Evolutionary conservation across 2,797 vertebrate genomes (phyloP).

Genomic region (Antennarius maculatus): DNA sequence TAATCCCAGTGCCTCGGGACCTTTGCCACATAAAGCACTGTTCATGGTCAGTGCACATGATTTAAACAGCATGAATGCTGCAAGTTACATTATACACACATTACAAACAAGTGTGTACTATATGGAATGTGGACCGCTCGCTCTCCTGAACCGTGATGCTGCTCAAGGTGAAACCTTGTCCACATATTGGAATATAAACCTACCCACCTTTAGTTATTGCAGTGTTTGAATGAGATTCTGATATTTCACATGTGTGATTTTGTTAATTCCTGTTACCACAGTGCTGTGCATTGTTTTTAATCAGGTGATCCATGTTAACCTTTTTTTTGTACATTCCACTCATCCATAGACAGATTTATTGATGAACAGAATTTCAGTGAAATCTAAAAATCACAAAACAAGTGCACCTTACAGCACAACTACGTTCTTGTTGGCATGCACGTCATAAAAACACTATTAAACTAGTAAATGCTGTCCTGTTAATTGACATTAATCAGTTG

Average conservation of each 20-base stretch:
- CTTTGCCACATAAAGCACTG: conserved; percentile 9
- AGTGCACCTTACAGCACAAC: neutral
- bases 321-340: conserved; percentile 17
- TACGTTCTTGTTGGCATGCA: neutral
- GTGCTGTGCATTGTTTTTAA: conserved; percentile 28
- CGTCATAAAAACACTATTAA: neutral
- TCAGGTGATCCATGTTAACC: neutral
- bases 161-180: conserved; percentile 22
- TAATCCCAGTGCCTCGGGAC: conserved; percentile 61
- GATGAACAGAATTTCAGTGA: neutral
- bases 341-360: neutral
- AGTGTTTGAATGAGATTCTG: conserved; percentile 14
- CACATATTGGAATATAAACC: conserved; percentile 1
- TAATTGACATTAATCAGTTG: neutral
- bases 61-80: conserved; percentile 35
- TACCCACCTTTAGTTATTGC: neutral
- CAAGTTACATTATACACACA: conserved; percentile 20
- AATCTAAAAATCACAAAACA: neutral
- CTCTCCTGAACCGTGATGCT: conserved; percentile 6
- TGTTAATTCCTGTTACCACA: neutral
- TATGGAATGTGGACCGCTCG: conserved; percentile 31
- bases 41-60: conserved; percentile 13
- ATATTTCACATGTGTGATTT: conserved; percentile 4
- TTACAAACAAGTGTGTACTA: conserved; percentile 1
- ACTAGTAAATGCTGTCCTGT: neutral